Percentiles rank a stretch among this genome's conserved stretches.
Evolutionary conservation across 2,113 vertebrate genomes (phyloP).

Genomic region (Alligator mississippiensis): DNA sequence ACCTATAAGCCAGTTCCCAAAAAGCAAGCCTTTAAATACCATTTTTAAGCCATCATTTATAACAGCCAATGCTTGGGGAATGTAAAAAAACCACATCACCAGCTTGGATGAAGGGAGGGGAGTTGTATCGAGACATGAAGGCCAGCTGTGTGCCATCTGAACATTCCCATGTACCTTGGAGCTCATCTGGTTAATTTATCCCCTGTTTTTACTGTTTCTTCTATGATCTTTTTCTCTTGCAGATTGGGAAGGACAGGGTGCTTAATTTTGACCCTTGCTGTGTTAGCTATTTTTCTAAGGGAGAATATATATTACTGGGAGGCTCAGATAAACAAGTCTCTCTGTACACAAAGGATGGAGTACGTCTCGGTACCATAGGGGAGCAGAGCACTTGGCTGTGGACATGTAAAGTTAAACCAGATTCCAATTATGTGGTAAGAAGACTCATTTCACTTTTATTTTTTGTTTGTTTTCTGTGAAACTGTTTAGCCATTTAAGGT

Average conservation of each 20-base stretch:
- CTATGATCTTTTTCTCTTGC: constrained; percentile 3
- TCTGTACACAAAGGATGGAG: constrained; percentile 95
- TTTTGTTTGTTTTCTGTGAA: background rate
- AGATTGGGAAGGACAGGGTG: constrained; percentile 93
- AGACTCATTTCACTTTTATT: background rate
- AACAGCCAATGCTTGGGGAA: background rate
- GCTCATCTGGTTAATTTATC: background rate
- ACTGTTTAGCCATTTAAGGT: background rate
- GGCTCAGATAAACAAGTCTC: constrained; percentile 96
- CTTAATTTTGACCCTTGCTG: constrained; percentile 96
- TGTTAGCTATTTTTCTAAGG: constrained; percentile 95
- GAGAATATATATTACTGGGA: constrained; percentile 94
- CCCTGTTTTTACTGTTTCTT: background rate
- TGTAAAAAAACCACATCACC: background rate
- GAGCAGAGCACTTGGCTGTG: constrained; percentile 97
- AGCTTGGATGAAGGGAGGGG: background rate
- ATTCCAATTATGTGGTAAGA: constrained; percentile 97
- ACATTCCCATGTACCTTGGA: background rate
- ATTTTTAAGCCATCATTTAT: too few species aligned
- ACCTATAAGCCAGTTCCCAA: too few species aligned
- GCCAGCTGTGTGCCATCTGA: background rate
- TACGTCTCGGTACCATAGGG: constrained; percentile 89
- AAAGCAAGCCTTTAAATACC: too few species aligned
- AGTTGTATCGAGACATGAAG: background rate
- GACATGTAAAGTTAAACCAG: constrained; percentile 93